phyloP scores from a whole-genome alignment of 2,888 invertebrate genomes.

The Lissonota sp. region DNA sequence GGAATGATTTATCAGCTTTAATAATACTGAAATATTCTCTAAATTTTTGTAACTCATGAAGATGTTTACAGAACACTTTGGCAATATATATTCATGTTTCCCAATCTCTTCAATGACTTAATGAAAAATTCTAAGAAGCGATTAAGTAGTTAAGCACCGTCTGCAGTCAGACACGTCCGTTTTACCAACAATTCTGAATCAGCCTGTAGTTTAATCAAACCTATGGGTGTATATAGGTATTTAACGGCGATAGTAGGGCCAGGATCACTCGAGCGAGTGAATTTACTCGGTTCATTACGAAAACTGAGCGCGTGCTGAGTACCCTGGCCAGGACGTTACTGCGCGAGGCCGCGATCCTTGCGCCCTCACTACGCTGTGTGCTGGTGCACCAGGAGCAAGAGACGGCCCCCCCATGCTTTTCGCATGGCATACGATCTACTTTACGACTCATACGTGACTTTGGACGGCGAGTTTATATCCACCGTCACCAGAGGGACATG shows the following conservation, averaged over 20 bases:
- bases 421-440: slow-evolving; percentile 76
- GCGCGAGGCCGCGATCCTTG: slow-evolving; percentile 28
- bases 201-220: no score
- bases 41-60: no score
- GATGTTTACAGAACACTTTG: no score
- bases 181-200: no score
- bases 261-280: slow-evolving; percentile 61
- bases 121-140: no score
- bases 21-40: no score
- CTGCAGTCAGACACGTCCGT: no score
- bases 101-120: no score
- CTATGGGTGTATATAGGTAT: no score
- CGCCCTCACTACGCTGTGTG: background rate
- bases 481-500: slow-evolving; percentile 14
- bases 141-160: no score
- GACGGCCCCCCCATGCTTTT: slow-evolving; percentile 43
- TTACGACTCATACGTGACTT: slow-evolving; percentile 80
- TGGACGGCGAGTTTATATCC: slow-evolving; percentile 53
- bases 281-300: slow-evolving; percentile 70
- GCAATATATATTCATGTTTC: no score
- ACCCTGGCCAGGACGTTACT: slow-evolving; percentile 37
- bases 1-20: no score
- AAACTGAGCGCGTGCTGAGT: slow-evolving; percentile 68
- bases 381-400: background rate
- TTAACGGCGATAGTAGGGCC: slow-evolving; percentile 29